A percentile compares a stretch with the other conserved stretches of the same genome.
Conservation (phyloP, 2,797 vertebrate genomes). For the Taeniopygia guttata region DNA sequence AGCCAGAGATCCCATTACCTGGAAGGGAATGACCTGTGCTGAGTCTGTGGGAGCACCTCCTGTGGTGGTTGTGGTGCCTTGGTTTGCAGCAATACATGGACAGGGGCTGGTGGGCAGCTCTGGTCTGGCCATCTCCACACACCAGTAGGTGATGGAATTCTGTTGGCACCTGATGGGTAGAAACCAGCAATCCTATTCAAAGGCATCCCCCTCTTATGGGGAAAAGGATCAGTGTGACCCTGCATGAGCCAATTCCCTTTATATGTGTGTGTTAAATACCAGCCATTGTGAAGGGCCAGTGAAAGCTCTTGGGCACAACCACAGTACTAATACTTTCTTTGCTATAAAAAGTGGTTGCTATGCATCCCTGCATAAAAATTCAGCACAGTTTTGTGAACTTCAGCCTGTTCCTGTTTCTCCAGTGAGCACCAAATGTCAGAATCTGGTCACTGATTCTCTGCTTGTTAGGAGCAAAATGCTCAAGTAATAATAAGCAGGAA, state of each 20-base stretch:
- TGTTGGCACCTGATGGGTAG: neutral
- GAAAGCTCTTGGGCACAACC: neutral
- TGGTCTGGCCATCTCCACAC: neutral
- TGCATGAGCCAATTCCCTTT: neutral
- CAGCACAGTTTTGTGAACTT: neutral
- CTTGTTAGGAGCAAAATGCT: neutral
- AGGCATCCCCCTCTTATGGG: neutral
- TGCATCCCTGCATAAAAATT: neutral
- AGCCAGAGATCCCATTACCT: neutral
- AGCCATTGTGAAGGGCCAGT: fast-evolving
- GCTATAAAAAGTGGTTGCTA: neutral
- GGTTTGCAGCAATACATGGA: fast-evolving
- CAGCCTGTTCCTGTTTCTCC: neutral
- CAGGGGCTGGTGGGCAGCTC: neutral
- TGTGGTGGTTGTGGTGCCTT: neutral
- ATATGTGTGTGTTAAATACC: neutral
- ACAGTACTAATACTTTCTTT: neutral
- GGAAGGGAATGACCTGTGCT: neutral
- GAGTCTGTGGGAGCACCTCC: neutral
- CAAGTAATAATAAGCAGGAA: neutral
- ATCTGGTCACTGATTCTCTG: neutral
- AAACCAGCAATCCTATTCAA: neutral
- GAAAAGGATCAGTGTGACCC: neutral
- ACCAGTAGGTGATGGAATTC: neutral
- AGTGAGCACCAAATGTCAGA: neutral